Base-by-base conservation (phyloP, 1,140 invertebrate genomes). In the Cydia amplana region DNA sequence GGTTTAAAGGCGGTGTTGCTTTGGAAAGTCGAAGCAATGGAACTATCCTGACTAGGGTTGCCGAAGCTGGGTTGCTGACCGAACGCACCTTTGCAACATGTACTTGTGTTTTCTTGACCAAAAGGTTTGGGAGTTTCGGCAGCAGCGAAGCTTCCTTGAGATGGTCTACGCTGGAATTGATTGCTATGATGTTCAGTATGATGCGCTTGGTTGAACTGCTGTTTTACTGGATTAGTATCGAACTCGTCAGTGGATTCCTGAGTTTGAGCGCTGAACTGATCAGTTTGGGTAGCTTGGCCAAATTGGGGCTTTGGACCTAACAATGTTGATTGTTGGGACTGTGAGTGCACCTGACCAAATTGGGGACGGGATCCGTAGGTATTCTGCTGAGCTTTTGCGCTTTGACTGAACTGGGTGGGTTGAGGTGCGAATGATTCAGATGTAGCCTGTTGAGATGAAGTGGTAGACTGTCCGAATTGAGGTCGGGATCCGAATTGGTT, bases 31-130 rank as follows among this genome's bases (percentile, higher is more conserved):
- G 75, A 74, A 18, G 77, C 20, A 46, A 51, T 36, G 9, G 74
- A 40, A 18, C 73, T 75, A 16, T 46, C 75, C 72, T 78, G 77
- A 60, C 63, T 49, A 70, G 65, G 32, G 2, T 16, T 70, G 32
- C 65, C 65, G 18, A 70, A 70, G 28, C n/a, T 70, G 16, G 25
- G 28, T 10, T 70, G 65, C 28, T 67, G 64, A 32, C 65, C 65
- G 23, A 70, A 70, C n/a, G n/a, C 16, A 4, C 16, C 28, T 18
- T 40, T 4, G n/a, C 65, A 70, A 20, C 65, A 70, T n/a, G 28
- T 10, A 10, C 32, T 70, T 9, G 36, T 40, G 10, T 40, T 10
- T 70, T 18, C 65, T 10, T 70, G 65, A 70, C 65, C n/a, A 9
- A 40, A 70, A 16, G 64, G 25, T 7, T 32, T 67, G 25, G 64